Percentiles rank a stretch among this genome's conserved stretches.
These are phyloP conservation scores for Pao palembangensis DNA, from an alignment of 2,113 vertebrate genomes.

Conservation along the genomic window DNA sequence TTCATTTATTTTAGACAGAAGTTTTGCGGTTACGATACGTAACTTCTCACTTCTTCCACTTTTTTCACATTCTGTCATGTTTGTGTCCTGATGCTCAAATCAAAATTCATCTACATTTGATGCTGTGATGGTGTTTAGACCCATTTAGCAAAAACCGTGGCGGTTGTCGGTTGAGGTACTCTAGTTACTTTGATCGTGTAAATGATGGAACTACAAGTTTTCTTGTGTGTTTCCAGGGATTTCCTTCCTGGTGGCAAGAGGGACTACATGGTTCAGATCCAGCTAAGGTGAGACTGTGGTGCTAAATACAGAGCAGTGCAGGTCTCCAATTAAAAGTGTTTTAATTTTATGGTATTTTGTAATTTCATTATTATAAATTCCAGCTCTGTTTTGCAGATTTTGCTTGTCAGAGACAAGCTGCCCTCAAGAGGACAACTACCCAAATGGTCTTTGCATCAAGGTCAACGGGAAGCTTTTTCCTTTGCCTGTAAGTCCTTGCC, in stretches of 20 bases:
- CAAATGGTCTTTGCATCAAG: constrained; percentile 94
- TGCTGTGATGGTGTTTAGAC: no score
- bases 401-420: constrained; percentile 97
- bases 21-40: no score
- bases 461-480: constrained; percentile 96
- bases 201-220: background rate
- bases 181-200: background rate
- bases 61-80: no score
- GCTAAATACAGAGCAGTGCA: no score
- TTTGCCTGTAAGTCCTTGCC: constrained; percentile 82
- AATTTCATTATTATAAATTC: background rate
- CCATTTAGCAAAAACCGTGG: no score
- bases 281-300: constrained; percentile 79
- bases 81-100: no score
- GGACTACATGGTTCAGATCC: constrained; percentile 97
- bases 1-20: no score
- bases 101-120: no score
- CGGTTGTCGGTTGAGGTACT: no score
- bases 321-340: background rate
- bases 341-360: background rate
- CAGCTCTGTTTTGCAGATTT: constrained; percentile 74
- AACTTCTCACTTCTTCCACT: no score
- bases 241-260: constrained; percentile 91
- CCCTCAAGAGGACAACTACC: constrained; percentile 95
- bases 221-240: constrained; percentile 76